phyloP scores from a whole-genome alignment of 2,113 vertebrate genomes.

The Hippolais icterina region DNA sequence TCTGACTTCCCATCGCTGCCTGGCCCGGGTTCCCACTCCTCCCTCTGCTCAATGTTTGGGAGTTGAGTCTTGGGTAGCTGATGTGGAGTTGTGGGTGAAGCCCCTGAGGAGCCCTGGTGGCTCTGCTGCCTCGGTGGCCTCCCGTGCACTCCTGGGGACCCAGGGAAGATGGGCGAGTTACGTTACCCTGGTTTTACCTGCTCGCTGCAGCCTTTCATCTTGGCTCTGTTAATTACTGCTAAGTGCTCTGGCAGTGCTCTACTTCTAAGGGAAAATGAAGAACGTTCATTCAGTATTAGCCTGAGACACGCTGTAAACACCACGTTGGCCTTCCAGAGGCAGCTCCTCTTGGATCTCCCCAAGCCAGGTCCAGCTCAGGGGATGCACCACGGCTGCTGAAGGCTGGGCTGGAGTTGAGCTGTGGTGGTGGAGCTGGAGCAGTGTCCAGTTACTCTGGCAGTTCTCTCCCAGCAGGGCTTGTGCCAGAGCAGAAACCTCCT shows the following conservation, averaged over 20 bases:
- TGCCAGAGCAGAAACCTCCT: not conserved
- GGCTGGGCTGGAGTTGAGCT: not conserved
- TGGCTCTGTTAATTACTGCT: constrained; percentile 41
- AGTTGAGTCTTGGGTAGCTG: not conserved
- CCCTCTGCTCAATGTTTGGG: not conserved
- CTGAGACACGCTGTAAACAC: fast-evolving
- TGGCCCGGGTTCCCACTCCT: fast-evolving
- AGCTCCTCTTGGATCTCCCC: not conserved
- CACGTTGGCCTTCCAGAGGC: not conserved
- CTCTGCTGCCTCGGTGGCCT: not conserved
- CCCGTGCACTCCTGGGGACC: fast-evolving
- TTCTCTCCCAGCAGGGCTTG: not conserved
- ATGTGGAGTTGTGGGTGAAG: not conserved
- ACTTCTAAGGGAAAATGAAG: not conserved
- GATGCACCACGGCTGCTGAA: fast-evolving
- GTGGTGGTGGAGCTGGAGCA: not conserved
- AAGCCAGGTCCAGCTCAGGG: not conserved
- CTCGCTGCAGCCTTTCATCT: constrained; percentile 8
- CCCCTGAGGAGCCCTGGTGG: not conserved
- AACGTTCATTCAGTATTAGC: not conserved
- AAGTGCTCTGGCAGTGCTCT: constrained; percentile 19
- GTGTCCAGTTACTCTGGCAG: not conserved
- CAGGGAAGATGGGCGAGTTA: not conserved
- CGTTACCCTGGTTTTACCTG: not conserved
- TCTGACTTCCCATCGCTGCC: fast-evolving